Evolutionary conservation across 2,113 vertebrate genomes (phyloP).

Genomic region (Ictidomys tridecemlineatus): DNA sequence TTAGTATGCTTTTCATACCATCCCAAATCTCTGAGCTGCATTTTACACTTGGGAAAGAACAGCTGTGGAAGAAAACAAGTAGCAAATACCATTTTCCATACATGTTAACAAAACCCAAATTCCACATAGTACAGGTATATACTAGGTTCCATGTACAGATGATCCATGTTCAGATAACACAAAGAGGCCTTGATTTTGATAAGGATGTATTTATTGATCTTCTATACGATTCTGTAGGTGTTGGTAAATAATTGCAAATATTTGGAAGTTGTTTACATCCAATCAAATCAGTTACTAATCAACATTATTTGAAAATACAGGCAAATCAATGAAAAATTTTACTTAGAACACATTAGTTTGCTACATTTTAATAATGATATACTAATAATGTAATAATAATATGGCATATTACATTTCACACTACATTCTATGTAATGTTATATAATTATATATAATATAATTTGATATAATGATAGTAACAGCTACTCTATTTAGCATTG

Average conservation of each 20-base stretch:
- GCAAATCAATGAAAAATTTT: not conserved
- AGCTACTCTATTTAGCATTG: not conserved
- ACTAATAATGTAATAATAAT: not conserved
- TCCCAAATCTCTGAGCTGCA: not conserved
- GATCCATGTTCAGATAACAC: too few relatives aligned
- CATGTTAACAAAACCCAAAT: not conserved
- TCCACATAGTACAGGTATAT: not conserved
- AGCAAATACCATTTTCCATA: not conserved
- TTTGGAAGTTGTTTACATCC: not conserved
- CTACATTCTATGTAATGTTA: not conserved
- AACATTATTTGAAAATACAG: not conserved
- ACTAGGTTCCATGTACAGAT: accelerated
- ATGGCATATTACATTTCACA: not conserved
- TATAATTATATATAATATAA: not conserved
- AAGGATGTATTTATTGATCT: not conserved
- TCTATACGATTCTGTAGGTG: not conserved
- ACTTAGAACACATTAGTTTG: not conserved
- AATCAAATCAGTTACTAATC: not conserved
- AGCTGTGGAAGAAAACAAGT: not conserved
- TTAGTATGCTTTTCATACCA: not conserved
- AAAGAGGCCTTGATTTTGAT: accelerated
- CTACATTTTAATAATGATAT: not conserved
- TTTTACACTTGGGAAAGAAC: not conserved
- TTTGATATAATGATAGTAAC: not conserved
- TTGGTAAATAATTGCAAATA: not conserved